phyloP scores from a whole-genome alignment of 2,797 vertebrate species.

The Moxostoma hubbsi region DNA sequence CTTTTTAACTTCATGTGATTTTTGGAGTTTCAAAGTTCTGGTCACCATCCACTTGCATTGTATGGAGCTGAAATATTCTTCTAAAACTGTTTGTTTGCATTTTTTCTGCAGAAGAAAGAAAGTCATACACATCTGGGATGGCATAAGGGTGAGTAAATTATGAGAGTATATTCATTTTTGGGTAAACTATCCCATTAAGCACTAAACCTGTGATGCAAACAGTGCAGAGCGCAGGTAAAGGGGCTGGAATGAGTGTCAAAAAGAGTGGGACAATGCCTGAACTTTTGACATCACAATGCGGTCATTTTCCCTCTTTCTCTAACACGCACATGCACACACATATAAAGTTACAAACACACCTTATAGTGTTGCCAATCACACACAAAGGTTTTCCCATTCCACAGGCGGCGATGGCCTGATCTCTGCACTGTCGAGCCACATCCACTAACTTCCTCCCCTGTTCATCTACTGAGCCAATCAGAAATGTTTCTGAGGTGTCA shows the following conservation, averaged over 20 bases:
- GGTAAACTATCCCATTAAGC: neutral
- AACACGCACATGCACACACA: too few species aligned
- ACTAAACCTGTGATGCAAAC: constrained; percentile 1
- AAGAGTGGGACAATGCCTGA: neutral
- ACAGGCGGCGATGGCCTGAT: constrained; percentile 92
- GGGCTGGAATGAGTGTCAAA: neutral
- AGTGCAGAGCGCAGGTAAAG: neutral
- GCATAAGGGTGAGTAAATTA: too few species aligned
- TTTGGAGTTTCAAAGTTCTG: too few species aligned
- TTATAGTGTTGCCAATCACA: constrained; percentile 98
- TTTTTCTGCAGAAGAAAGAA: too few species aligned
- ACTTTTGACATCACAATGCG: too few species aligned
- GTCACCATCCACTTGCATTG: too few species aligned
- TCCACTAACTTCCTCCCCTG: constrained; percentile 88
- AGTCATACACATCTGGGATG: too few species aligned
- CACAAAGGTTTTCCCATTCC: constrained; percentile 88
- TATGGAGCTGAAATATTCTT: too few species aligned
- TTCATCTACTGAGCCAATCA: constrained; percentile 92
- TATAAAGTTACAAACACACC: constrained; percentile 63
- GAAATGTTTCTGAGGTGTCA: constrained; percentile 96
- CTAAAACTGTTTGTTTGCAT: too few species aligned
- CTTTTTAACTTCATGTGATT: too few species aligned
- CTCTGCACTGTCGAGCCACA: constrained; percentile 89
- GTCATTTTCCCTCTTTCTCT: too few species aligned
- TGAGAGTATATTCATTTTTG: too few species aligned